Percentiles rank a stretch among this genome's conserved stretches.
These are phyloP conservation scores for Cheilosia soror DNA, from an alignment of 2,888 invertebrate genomes.

Conservation along the genomic window DNA sequence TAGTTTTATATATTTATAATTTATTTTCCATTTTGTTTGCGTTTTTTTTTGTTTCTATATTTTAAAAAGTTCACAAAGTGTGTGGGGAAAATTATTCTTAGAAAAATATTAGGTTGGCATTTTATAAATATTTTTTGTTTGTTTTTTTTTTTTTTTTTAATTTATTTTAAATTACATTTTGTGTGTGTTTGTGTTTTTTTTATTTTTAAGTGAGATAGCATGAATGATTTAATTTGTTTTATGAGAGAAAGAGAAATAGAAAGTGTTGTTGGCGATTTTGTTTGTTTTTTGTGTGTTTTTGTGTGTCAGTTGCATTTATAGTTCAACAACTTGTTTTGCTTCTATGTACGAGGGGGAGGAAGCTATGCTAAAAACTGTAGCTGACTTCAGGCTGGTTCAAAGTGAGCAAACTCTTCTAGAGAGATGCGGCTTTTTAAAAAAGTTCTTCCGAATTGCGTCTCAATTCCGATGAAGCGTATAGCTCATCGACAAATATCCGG, in stretches of 20 bases:
- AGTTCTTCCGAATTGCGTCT: too few species aligned
- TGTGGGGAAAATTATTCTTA: slow-evolving; percentile 74
- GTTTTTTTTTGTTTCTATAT: slow-evolving; percentile 21
- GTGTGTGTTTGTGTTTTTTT: slow-evolving; percentile 42
- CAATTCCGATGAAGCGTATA: too few species aligned
- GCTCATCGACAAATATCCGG: too few species aligned
- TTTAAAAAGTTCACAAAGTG: slow-evolving; percentile 70
- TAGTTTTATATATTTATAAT: slow-evolving; percentile 36
- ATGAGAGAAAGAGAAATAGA: slow-evolving; percentile 65
- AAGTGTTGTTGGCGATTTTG: slow-evolving; percentile 56
- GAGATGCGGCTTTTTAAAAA: too few species aligned
- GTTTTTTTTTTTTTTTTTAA: slow-evolving; percentile 8
- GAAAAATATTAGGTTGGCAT: slow-evolving; percentile 75
- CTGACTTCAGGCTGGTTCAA: too few species aligned
- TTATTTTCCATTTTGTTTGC: slow-evolving; percentile 23
- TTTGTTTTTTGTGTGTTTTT: slow-evolving; percentile 25
- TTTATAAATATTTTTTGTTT: slow-evolving; percentile 67
- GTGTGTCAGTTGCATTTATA: slow-evolving; percentile 41
- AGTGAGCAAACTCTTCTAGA: too few species aligned
- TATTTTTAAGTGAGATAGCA: slow-evolving; percentile 64
- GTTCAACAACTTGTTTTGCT: neutral
- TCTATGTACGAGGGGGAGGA: neutral
- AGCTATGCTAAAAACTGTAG: neutral
- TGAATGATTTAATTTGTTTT: slow-evolving; percentile 57
- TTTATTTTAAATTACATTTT: slow-evolving; percentile 52